Base-by-base conservation (phyloP, 35 echinoderm and acorn worm species). In the Hemicentrotus pulcherrimus region DNA sequence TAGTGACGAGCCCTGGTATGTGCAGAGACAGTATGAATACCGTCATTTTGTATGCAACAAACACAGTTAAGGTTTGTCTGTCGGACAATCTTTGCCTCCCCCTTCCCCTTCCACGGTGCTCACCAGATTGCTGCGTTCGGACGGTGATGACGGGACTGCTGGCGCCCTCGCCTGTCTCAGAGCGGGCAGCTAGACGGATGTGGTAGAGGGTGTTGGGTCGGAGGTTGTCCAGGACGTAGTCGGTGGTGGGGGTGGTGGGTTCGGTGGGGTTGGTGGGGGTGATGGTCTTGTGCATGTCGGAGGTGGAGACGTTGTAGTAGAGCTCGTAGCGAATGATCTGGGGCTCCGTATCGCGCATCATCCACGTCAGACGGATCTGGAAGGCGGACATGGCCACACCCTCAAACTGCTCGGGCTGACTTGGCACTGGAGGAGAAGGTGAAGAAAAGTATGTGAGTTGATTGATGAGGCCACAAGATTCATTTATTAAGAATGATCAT, bases 161-260 rank as follows among this genome's bases (percentile, higher is more conserved):
- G 6, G 97, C 97, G 1, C 98, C 98, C 46, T 96, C 85, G 28
- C 97, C 98, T 0, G 95, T 88, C 55, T 95, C 78, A 6, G 97
- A 98, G 10, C 96, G 95, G 11, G 98, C 98, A 55, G 98, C 98
- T 11, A 99, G 88, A 6, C 98, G 65, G 31, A 99, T 96, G 90
- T 98, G 95, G 94, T 99, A 99, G 19, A 99, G 48, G 1, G 98
- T 99, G 86, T 99, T 98, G 14, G 98, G 97, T 86, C 88, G 91
- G 11, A 99, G 94, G 88, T 95, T 95, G 47, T 95, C 95, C 6
- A 99, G 88, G 31, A 95, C 85, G 90, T 98, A 96, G 31, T 85
- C 92, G n/a, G 88, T 87, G 5, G 94, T 85, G n/a, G 96, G 88
- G n/a, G 95, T 96, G 45, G 86, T 96, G 46, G 95, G n/a, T n/a